phyloP scores from a whole-genome alignment of 2,113 vertebrate genomes.

The Mormyrus lacerda region DNA sequence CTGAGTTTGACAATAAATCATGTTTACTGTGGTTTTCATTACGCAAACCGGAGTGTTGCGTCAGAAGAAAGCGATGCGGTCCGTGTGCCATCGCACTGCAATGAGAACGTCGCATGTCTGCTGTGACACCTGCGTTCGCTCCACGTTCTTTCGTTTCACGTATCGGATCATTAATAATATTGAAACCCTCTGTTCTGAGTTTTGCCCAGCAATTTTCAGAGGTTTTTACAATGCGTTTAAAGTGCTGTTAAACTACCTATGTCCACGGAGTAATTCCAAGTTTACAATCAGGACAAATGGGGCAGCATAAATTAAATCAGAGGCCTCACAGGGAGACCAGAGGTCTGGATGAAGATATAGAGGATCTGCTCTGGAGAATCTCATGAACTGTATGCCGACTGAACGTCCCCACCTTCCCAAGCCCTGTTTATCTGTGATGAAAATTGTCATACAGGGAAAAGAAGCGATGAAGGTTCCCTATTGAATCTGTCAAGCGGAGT shows the following conservation, averaged over 20 bases:
- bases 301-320: neutral
- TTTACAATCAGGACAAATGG: neutral
- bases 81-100: neutral
- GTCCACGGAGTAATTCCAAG: neutral
- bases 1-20: neutral
- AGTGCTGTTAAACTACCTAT: neutral
- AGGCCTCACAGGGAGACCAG: neutral
- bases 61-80: neutral
- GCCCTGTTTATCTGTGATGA: neutral
- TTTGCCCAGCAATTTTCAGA: neutral
- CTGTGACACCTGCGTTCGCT: neutral
- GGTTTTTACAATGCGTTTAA: neutral
- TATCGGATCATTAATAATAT: neutral
- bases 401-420: neutral
- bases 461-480: neutral
- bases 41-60: neutral
- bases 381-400: neutral
- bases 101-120: neutral
- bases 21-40: slow-evolving; percentile 14
- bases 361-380: neutral
- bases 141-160: neutral
- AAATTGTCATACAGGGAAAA: neutral
- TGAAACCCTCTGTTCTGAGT: neutral
- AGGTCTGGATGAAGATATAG: neutral
- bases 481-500: neutral